Conservation (phyloP, 1,140 invertebrate species). For the Contarinia nasturtii region DNA sequence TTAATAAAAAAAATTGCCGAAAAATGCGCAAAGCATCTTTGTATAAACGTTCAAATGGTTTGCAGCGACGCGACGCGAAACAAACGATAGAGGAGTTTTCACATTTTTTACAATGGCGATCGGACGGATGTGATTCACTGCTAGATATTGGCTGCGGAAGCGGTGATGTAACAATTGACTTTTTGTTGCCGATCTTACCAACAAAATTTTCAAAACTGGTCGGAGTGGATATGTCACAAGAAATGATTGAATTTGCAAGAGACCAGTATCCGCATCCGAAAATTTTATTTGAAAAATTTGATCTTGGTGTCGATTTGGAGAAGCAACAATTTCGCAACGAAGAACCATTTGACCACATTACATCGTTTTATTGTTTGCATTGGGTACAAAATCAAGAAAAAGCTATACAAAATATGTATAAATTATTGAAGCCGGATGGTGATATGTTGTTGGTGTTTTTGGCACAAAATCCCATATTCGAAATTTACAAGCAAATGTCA, state of each 20-base stretch:
- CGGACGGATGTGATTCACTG: slow-evolving; percentile 29
- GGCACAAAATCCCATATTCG: slow-evolving; percentile 47
- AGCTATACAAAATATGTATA: slow-evolving; percentile 42
- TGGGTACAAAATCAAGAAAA: slow-evolving; percentile 55
- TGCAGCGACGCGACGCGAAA: slow-evolving; percentile 46
- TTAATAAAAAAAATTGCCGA: not conserved
- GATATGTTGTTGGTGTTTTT: slow-evolving; percentile 49
- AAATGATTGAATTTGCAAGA: slow-evolving; percentile 46
- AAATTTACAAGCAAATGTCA: slow-evolving; percentile 41
- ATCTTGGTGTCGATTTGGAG: slow-evolving; percentile 32
- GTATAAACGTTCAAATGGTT: slow-evolving; percentile 38
- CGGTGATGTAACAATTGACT: slow-evolving; percentile 47
- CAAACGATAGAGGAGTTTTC: slow-evolving; percentile 45
- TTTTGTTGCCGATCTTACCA: slow-evolving; percentile 44
- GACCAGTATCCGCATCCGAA: not conserved
- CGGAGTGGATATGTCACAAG: slow-evolving; percentile 46
- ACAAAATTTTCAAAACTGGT: slow-evolving; percentile 25
- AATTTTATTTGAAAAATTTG: slow-evolving; percentile 20
- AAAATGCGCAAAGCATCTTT: slow-evolving; percentile 40
- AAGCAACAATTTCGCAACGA: slow-evolving; percentile 9
- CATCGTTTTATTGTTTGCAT: slow-evolving; percentile 67
- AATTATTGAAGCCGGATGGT: slow-evolving; percentile 40
- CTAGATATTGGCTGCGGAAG: slow-evolving; percentile 70
- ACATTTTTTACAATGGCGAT: slow-evolving; percentile 33
- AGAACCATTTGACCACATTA: slow-evolving; percentile 44